Evolutionary conservation across 2,888 invertebrate genomes (phyloP).

Genomic region (Antitype chi): DNA sequence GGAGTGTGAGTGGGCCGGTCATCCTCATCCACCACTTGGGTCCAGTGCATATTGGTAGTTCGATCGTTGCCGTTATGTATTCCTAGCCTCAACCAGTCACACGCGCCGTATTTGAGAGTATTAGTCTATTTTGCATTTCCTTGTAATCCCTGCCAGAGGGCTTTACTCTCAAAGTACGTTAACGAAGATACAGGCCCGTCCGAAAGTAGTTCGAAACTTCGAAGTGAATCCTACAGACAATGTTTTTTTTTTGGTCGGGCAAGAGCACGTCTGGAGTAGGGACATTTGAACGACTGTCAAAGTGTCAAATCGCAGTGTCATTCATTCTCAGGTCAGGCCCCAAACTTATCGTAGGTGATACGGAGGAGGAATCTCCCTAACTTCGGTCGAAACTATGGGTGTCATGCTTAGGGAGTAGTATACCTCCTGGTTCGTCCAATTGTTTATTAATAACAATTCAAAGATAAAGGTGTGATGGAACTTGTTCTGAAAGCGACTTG

Average conservation of each 20-base stretch:
- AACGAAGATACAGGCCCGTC: not conserved
- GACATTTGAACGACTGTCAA: not conserved
- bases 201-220: not conserved
- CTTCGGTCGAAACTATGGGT: not conserved
- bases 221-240: not conserved
- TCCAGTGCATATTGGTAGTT: not conserved
- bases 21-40: too few species aligned
- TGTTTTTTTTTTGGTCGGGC: not conserved
- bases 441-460: not conserved
- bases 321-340: not conserved
- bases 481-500: conserved; percentile 9
- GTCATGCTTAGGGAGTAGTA: not conserved
- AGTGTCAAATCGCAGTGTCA: not conserved
- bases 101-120: not conserved
- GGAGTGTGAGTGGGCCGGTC: too few species aligned
- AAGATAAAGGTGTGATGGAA: not conserved
- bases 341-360: not conserved
- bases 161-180: not conserved
- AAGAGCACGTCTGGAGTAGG: not conserved
- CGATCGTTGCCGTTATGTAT: not conserved
- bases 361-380: not conserved
- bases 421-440: not conserved
- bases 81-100: not conserved
- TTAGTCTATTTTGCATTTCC: not conserved
- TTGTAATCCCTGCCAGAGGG: not conserved